Evolutionary conservation across 2,888 invertebrate species (phyloP).

Genomic region (Adelphocoris suturalis): DNA sequence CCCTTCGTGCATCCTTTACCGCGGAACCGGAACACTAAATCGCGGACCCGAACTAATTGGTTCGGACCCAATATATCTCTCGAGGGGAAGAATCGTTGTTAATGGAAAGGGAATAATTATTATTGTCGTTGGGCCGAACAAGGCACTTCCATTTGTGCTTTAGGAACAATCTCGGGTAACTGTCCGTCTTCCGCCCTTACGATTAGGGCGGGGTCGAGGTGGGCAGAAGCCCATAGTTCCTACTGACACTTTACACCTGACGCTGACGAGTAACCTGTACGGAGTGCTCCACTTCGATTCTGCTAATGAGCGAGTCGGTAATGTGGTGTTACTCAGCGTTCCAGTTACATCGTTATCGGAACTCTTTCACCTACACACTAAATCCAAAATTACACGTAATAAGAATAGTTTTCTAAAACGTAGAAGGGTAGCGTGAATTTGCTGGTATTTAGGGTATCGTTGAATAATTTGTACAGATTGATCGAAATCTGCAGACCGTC

Average conservation of each 20-base stretch:
- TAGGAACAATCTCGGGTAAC: slow-evolving; percentile 55
- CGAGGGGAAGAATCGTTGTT: slow-evolving; percentile 6
- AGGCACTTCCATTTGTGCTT: slow-evolving; percentile 62
- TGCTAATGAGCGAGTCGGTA: too few species aligned
- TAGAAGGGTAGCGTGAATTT: too few species aligned
- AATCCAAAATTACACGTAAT: too few species aligned
- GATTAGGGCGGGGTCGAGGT: too few species aligned
- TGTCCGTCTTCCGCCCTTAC: slow-evolving; percentile 43
- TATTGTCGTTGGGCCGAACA: slow-evolving; percentile 53
- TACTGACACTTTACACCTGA: slow-evolving; percentile 35
- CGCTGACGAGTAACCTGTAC: neutral
- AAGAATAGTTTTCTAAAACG: too few species aligned
- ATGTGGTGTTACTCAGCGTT: too few species aligned
- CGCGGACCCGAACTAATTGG: slow-evolving; percentile 59
- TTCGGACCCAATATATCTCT: slow-evolving; percentile 59
- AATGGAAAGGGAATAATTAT: slow-evolving; percentile 53
- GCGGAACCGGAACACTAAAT: slow-evolving; percentile 33
- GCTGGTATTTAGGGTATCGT: too few species aligned
- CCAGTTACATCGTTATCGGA: too few species aligned
- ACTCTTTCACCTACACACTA: too few species aligned
- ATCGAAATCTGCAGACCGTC: too few species aligned
- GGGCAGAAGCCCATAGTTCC: slow-evolving; percentile 40
- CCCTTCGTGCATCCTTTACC: slow-evolving; percentile 22
- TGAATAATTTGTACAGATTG: too few species aligned
- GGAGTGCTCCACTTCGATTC: too few species aligned